Conservation (phyloP, 2,113 vertebrate genomes). For the Falcunculus frontatus region DNA sequence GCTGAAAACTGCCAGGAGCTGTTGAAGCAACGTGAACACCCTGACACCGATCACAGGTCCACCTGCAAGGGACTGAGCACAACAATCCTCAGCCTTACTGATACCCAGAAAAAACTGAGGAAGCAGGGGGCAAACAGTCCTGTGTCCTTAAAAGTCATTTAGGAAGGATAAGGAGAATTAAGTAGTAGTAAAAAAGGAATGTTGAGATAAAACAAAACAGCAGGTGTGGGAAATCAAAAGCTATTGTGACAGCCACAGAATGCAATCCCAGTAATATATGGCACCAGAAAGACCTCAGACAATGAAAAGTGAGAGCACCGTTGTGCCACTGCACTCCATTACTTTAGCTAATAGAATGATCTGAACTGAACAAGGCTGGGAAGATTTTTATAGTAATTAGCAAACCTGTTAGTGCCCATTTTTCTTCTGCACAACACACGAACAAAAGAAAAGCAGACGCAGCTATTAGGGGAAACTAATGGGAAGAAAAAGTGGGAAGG, state of each 20-base stretch:
- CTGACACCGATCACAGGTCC: neutral
- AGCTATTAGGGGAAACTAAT: neutral
- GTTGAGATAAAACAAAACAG: neutral
- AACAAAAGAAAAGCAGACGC: constrained; percentile 12
- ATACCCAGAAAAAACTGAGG: neutral
- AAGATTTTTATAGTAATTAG: constrained; percentile 40
- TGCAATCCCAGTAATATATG: constrained; percentile 6
- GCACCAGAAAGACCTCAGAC: neutral
- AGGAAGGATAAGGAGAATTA: neutral
- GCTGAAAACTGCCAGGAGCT: neutral
- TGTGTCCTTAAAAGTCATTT: neutral
- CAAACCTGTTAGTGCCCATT: constrained; percentile 19
- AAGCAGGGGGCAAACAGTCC: neutral
- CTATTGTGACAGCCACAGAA: neutral
- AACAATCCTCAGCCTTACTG: neutral
- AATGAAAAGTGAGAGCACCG: neutral
- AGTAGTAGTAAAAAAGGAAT: neutral
- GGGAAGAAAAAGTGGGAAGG: neutral
- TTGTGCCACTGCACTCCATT: neutral
- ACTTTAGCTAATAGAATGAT: constrained; percentile 32
- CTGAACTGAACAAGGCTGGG: neutral
- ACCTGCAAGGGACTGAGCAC: neutral
- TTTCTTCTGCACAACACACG: neutral
- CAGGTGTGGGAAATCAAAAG: constrained; percentile 36
- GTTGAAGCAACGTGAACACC: neutral